Base-by-base conservation (phyloP, 53 echinoderm and acorn worm genomes). In the Luidia sarsii region DNA sequence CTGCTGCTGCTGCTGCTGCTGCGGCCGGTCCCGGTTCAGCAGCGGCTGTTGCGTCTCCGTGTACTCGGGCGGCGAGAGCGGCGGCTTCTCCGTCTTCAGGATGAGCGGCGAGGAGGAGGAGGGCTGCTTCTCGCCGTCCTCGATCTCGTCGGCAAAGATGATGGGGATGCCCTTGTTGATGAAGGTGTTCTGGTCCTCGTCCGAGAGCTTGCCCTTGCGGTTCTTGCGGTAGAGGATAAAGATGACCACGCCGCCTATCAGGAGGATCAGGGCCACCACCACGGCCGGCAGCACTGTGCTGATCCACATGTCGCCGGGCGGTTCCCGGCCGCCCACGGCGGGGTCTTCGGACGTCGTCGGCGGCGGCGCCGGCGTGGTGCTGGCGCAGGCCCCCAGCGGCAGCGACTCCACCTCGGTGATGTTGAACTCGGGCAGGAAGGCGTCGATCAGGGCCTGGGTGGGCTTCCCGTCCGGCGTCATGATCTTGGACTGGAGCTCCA, bases 81-180 rank as follows among this genome's bases (percentile, higher is more conserved):
- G 99, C n/a, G 99, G 94, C 27, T 99, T 99, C 68, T 94, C 99
- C 20, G 91, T 81, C 61, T 89, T 86, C 94, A 99, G 86, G 81
- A 99, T 99, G 15, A 99, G 85, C 0, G 99, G 99, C 9, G 94
- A 84, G 13, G 91, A 83, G 29, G 99, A 91, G 0, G 86, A 86
- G 0, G 99, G 94, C 11, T 89, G 99, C 68, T 99, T 99, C 79
- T 94, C 99, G 11, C 80, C 87, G 18, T 94, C 93, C 41, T 99
- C 94, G 11, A 99, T 72, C 65, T 99, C 99, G 49, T 93, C 91
- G 0, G 99, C 89, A 53, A 99, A 94, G 54, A 99, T 99, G 67
- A 99, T 99, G 20, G 99, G 99, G 50, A 99, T 99, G 68, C 99
- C 94, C 75, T 99, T 99, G 49, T 94, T 99, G 79, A 99, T 94